Conservation (phyloP, 2,113 vertebrate genomes). For the Canis aureus region DNA sequence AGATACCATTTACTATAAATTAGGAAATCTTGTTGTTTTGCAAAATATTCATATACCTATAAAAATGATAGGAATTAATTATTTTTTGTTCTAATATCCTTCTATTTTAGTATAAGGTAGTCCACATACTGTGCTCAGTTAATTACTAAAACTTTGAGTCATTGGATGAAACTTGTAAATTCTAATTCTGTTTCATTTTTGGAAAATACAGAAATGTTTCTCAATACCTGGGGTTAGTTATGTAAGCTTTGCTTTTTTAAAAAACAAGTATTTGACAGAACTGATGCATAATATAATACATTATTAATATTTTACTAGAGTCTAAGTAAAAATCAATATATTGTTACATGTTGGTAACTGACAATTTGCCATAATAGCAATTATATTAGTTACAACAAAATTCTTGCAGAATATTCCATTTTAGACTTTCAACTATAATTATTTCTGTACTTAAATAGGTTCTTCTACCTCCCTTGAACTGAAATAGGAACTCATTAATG, state of each 20-base stretch:
- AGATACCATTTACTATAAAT: neutral
- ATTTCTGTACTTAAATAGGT: slow-evolving; percentile 32
- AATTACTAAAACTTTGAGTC: neutral
- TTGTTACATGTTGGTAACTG: neutral
- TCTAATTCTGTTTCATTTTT: neutral
- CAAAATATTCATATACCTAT: neutral
- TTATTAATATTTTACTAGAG: neutral
- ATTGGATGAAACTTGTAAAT: neutral
- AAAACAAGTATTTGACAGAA: neutral
- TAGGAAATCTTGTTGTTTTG: neutral
- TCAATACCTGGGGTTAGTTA: neutral
- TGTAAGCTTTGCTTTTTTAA: neutral
- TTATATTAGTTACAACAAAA: slow-evolving; percentile 39
- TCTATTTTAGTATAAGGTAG: neutral
- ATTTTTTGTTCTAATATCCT: neutral
- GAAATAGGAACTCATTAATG: slow-evolving; percentile 55
- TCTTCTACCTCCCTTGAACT: neutral
- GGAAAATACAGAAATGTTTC: neutral
- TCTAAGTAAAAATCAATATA: neutral
- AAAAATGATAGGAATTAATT: neutral
- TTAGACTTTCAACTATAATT: slow-evolving; percentile 32
- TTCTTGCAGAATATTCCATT: slow-evolving; percentile 32
- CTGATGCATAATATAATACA: neutral
- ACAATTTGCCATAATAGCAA: neutral
- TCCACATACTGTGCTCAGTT: neutral